Evolutionary conservation across 1,140 invertebrate species (phyloP).

Genomic region (Ceratina calcarata): DNA sequence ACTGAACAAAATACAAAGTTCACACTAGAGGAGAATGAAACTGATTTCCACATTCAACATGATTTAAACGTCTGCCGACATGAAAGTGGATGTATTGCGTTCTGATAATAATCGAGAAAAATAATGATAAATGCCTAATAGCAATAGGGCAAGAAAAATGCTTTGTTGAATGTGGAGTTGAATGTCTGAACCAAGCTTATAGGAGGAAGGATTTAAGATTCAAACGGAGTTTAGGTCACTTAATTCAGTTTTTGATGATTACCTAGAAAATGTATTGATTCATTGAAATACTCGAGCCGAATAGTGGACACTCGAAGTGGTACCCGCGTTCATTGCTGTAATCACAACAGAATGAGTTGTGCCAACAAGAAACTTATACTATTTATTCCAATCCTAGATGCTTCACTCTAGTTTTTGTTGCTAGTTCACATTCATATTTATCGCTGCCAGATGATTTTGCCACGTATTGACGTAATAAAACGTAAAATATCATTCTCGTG

Average conservation of each 20-base stretch:
- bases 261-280: conserved; percentile 81
- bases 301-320: conserved; percentile 79
- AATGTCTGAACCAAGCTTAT: conserved; percentile 51
- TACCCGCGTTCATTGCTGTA: conserved; percentile 79
- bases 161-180: conserved; percentile 62
- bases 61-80: neutral
- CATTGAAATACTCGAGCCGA: conserved; percentile 80
- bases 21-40: conserved; percentile 50
- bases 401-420: conserved; percentile 47
- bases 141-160: neutral
- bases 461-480: neutral
- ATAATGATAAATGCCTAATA: neutral
- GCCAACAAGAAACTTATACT: conserved; percentile 77
- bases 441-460: neutral
- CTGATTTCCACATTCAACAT: conserved; percentile 60
- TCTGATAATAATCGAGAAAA: neutral
- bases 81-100: neutral
- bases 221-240: conserved; percentile 72
- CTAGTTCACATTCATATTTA: conserved; percentile 34
- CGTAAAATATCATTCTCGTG: conserved; percentile 1
- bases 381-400: conserved; percentile 60
- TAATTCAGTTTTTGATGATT: conserved; percentile 80
- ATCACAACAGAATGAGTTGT: conserved; percentile 82
- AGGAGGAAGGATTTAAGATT: conserved; percentile 66
- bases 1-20: conserved; percentile 55